Conservation (phyloP, 1,140 invertebrate genomes). For the Bombyx mori region DNA sequence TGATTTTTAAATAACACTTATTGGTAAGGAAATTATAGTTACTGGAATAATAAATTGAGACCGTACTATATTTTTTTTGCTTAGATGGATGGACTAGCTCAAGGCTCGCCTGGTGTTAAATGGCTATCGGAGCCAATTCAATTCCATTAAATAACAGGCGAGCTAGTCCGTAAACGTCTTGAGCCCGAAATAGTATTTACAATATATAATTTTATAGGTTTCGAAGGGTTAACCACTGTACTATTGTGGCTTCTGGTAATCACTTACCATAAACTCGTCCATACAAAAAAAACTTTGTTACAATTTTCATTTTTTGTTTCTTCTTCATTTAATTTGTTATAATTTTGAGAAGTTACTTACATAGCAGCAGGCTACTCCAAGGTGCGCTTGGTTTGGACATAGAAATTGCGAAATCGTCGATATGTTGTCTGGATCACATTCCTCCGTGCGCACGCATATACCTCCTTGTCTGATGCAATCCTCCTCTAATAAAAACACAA, state of each 20-base stretch:
- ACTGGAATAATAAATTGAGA: neutral
- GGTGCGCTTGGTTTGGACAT: conserved; percentile 31
- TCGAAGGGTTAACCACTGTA: no score
- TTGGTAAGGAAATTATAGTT: neutral
- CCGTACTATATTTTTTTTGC: neutral
- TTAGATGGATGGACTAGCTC: no score
- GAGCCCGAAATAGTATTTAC: no score
- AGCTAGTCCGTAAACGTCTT: no score
- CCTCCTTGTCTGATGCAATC: conserved; percentile 46
- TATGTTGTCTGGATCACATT: conserved; percentile 30
- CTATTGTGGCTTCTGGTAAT: neutral
- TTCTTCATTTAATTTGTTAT: neutral
- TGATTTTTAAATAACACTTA: neutral
- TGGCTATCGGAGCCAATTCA: no score
- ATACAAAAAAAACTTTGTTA: neutral
- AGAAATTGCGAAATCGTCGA: conserved; percentile 21
- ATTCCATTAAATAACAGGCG: no score
- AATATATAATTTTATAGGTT: no score
- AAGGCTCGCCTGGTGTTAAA: no score
- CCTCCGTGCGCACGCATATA: conserved; percentile 28
- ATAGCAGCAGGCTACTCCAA: conserved; percentile 45
- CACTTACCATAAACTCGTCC: neutral
- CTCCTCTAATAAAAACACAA: conserved; percentile 21
- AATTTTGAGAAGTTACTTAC: conserved; percentile 17
- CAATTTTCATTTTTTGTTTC: neutral